A percentile compares a stretch with the other conserved stretches of the same genome.
These are phyloP conservation scores for Karalla daura DNA, from an alignment of 2,797 vertebrate genomes.

Conservation along the genomic window DNA sequence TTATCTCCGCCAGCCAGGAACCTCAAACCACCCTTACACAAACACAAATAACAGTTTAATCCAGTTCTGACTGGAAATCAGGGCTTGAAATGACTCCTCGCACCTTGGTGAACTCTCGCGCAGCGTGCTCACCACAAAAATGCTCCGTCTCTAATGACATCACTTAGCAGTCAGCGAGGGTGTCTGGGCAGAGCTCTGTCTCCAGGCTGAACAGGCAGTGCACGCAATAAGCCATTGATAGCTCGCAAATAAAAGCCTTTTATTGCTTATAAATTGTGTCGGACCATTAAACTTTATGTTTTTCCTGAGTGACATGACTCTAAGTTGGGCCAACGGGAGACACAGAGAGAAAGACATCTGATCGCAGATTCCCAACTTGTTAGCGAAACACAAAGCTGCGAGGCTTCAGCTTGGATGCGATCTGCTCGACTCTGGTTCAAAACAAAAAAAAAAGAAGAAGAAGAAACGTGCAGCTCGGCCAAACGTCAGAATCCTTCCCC, in stretches of 20 bases:
- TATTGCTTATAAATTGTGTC: slow-evolving; percentile 72
- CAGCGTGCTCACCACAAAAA: slow-evolving; percentile 62
- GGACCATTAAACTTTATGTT: slow-evolving; percentile 72
- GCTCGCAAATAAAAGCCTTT: slow-evolving; percentile 73
- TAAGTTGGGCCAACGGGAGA: slow-evolving; percentile 41
- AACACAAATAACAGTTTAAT: slow-evolving; percentile 9
- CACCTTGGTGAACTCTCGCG: slow-evolving; percentile 65
- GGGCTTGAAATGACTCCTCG: slow-evolving; percentile 31
- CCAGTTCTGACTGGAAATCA: slow-evolving; percentile 37
- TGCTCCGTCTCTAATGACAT: slow-evolving; percentile 62
- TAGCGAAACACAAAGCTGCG: slow-evolving; percentile 25
- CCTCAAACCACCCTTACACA: neutral
- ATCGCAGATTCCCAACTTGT: slow-evolving; percentile 39
- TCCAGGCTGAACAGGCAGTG: slow-evolving; percentile 62
- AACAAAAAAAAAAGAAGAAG: too few relatives aligned
- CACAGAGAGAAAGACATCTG: slow-evolving; percentile 44
- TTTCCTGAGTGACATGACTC: slow-evolving; percentile 59
- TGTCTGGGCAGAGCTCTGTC: slow-evolving; percentile 66
- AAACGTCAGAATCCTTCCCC: slow-evolving; percentile 25
- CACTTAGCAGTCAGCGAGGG: slow-evolving; percentile 64
- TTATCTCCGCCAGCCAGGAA: slow-evolving; percentile 27
- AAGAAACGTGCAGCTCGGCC: slow-evolving; percentile 24
- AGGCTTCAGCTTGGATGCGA: neutral
- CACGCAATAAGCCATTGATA: slow-evolving; percentile 65
- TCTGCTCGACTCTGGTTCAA: slow-evolving; percentile 8